Percentiles rank a stretch among this genome's conserved stretches.
Evolutionary conservation across 2,888 invertebrate genomes (phyloP).

Genomic region (Cephus pulcher): DNA sequence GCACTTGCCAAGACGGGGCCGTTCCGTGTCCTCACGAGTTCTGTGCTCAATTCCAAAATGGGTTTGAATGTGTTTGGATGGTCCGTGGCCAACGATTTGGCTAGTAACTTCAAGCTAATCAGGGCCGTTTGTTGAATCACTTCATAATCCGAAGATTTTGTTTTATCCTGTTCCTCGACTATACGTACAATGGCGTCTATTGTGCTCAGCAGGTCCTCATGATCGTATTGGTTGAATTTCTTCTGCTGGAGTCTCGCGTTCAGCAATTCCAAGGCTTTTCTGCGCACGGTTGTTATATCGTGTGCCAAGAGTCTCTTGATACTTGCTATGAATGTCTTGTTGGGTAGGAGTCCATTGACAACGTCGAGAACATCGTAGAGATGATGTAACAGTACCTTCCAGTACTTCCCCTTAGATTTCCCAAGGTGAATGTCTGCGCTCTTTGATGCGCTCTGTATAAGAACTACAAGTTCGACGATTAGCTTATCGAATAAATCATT

Average conservation of each 20-base stretch:
- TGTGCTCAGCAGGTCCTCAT: slow-evolving; percentile 70
- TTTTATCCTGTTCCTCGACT: slow-evolving; percentile 69
- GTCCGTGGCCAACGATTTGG: slow-evolving; percentile 76
- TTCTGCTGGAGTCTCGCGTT: slow-evolving; percentile 82
- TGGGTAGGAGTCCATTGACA: slow-evolving; percentile 82
- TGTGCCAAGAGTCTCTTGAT: slow-evolving; percentile 80
- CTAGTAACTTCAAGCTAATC: slow-evolving; percentile 84
- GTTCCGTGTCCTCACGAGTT: slow-evolving; percentile 70
- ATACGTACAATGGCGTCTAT: slow-evolving; percentile 74
- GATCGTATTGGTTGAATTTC: slow-evolving; percentile 70
- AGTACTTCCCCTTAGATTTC: slow-evolving; percentile 76
- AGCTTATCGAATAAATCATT: slow-evolving; percentile 76
- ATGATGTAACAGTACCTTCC: slow-evolving; percentile 84
- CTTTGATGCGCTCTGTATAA: slow-evolving; percentile 75
- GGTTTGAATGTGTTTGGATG: slow-evolving; percentile 79
- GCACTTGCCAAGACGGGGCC: slow-evolving; percentile 80
- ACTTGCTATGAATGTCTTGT: slow-evolving; percentile 83
- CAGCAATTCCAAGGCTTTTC: slow-evolving; percentile 87
- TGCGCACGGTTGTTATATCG: slow-evolving; percentile 77
- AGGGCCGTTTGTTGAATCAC: slow-evolving; percentile 85
- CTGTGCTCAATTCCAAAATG: slow-evolving; percentile 76
- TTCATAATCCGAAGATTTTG: slow-evolving; percentile 72
- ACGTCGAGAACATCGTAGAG: slow-evolving; percentile 80
- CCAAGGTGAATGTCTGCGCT: slow-evolving; percentile 73
- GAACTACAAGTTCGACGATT: slow-evolving; percentile 76